A percentile compares a stretch with the other conserved stretches of the same genome.
phyloP scores from a whole-genome alignment of 2,797 vertebrate species.

The Mastacembelus armatus region DNA sequence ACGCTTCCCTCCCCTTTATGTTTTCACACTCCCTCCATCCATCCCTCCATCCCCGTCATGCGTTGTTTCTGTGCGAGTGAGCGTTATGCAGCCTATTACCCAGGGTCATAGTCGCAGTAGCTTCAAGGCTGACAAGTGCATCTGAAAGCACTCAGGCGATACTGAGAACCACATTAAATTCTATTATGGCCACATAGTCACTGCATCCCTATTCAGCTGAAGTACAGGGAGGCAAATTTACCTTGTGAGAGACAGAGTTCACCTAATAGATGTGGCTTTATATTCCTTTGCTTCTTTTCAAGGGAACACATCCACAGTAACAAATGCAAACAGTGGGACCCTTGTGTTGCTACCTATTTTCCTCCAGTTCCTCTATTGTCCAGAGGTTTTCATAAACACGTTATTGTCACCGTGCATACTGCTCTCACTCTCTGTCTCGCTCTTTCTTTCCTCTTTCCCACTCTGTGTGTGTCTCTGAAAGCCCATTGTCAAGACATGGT shows the following conservation, averaged over 20 bases:
- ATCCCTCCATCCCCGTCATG: constrained; percentile 40
- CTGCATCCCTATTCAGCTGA: constrained; percentile 73
- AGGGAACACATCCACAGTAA: constrained; percentile 76
- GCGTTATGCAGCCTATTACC: constrained; percentile 77
- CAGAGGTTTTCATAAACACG: constrained; percentile 75
- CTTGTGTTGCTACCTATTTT: constrained; percentile 64
- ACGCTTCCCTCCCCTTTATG: neutral
- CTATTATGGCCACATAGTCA: constrained; percentile 81
- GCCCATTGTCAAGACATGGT: constrained; percentile 76
- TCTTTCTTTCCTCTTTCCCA: constrained; percentile 13
- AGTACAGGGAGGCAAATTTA: constrained; percentile 75
- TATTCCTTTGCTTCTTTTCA: constrained; percentile 75
- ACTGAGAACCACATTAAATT: constrained; percentile 83
- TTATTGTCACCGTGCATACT: constrained; percentile 69
- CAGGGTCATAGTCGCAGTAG: constrained; percentile 81
- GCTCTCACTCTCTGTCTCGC: constrained; percentile 42
- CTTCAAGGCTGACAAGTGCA: constrained; percentile 83
- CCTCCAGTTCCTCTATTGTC: constrained; percentile 68
- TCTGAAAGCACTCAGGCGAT: constrained; percentile 81
- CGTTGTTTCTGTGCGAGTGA: constrained; percentile 51
- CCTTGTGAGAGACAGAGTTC: constrained; percentile 78
- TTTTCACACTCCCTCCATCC: constrained; percentile 34
- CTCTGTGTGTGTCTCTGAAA: constrained; percentile 61
- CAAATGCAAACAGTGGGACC: constrained; percentile 75
- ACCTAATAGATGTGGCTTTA: constrained; percentile 82